phyloP scores from a whole-genome alignment of 2,797 vertebrate species.

The Nyctibius grandis region DNA sequence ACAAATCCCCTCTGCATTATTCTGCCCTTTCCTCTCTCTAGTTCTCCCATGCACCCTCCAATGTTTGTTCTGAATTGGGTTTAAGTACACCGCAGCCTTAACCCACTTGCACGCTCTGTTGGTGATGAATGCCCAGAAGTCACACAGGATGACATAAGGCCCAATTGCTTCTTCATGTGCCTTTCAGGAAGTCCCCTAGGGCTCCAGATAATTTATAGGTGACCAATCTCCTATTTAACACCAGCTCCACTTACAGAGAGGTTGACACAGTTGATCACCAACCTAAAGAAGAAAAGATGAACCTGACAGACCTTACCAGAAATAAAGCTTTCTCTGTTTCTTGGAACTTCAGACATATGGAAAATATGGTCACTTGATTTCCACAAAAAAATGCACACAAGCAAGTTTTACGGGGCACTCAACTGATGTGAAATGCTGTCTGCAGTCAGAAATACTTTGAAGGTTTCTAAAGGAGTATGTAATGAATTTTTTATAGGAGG shows the following conservation, averaged over 20 bases:
- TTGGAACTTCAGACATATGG: neutral
- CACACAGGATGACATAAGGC: constrained; percentile 55
- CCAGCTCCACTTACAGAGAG: neutral
- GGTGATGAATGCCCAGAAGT: constrained; percentile 68
- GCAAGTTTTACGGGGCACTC: constrained; percentile 6
- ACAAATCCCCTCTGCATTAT: neutral
- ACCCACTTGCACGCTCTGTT: constrained; percentile 67
- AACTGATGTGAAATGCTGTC: constrained; percentile 19
- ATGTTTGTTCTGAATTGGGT: neutral
- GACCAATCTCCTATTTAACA: constrained; percentile 37
- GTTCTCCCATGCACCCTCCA: neutral
- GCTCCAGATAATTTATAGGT: constrained; percentile 59
- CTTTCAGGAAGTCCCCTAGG: constrained; percentile 74
- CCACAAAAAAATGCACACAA: constrained; percentile 3
- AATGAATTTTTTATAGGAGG: neutral
- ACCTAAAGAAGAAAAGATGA: constrained; percentile 50
- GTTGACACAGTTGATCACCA: constrained; percentile 5
- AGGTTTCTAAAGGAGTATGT: neutral
- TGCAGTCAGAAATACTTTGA: neutral
- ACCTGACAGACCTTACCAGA: constrained; percentile 55
- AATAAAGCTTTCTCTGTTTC: constrained; percentile 73
- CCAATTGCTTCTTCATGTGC: constrained; percentile 68
- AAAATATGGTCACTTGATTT: neutral
- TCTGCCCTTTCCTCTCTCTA: neutral
- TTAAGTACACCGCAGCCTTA: neutral